Evolutionary conservation across 2,797 vertebrate species (phyloP).

Genomic region (Spea hammondii): DNA sequence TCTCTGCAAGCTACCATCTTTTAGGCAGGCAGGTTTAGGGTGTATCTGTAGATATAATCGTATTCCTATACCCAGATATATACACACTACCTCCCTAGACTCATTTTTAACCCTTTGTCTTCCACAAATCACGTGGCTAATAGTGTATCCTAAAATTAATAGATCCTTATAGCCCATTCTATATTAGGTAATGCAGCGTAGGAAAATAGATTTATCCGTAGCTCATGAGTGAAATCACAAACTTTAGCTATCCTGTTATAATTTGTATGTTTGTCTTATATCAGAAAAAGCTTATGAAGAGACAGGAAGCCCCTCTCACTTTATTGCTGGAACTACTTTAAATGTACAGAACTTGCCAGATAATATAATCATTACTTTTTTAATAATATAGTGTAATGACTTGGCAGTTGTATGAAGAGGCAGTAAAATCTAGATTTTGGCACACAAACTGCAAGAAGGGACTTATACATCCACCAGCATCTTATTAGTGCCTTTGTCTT

Average conservation of each 20-base stretch:
- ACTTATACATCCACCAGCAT: constrained; percentile 1
- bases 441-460: constrained; percentile 10
- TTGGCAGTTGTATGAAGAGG: constrained; percentile 11
- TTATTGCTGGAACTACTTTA: constrained; percentile 16
- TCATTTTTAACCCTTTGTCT: too few relatives aligned
- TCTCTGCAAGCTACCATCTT: too few relatives aligned
- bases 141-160: not conserved
- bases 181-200: not conserved
- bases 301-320: not conserved
- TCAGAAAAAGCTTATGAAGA: not conserved
- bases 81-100: too few relatives aligned
- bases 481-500: constrained; percentile 8
- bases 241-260: not conserved
- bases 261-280: not conserved
- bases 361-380: constrained; percentile 19
- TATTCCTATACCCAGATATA: too few relatives aligned
- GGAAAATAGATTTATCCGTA: not conserved
- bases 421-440: constrained; percentile 14
- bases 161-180: not conserved
- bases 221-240: not conserved
- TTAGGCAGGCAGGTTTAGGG: too few relatives aligned
- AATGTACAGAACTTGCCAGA: constrained; percentile 8
- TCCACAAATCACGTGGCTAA: too few relatives aligned
- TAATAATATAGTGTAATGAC: constrained; percentile 29
- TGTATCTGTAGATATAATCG: too few relatives aligned